Base-by-base conservation (phyloP, 35 echinoderm and acorn worm genomes). In the Apostichopus japonicus region DNA sequence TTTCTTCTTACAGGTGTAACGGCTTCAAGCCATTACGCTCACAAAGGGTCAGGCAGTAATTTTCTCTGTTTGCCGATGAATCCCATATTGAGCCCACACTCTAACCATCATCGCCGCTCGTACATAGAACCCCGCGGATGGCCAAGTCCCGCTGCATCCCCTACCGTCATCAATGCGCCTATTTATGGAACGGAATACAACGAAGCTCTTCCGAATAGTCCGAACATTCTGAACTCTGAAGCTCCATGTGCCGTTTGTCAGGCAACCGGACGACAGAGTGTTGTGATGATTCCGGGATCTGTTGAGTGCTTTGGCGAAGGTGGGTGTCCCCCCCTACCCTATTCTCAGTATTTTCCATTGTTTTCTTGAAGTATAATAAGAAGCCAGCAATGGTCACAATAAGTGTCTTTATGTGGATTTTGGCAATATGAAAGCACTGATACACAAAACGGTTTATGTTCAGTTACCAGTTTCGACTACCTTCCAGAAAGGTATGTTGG, bases 201-300 rank as follows among this genome's bases (percentile, higher is more conserved):
- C 5, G 17, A 14, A 1, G 8, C 8, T 9, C 78, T 80, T 5
- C 78, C 78, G 10, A 51, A 80, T 10, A 15, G 9, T 14, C 53
- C 25, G 23, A 44, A 44, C 8, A 80, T 80, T 51, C 23, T 80
- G 17, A 80, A 80, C 51, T 80, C 78, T 44, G 78, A 80, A 51
- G 78, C 78, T 14, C 78, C 78, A 54, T 80, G 78, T 80, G 78
- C 78, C 7, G 25, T 80, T 80, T 80, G 78, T 80, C 78, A 44
- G 78, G 24, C 78, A 7, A 44, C 23, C 3, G 78, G 78, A 17
- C 8, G 24, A 24, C 78, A 80, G 51, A 52, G 53, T 44, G 8
- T 14, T 6, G 9, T 80, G 9, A 15, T 80, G 25, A 27, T 80
- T 51, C 78, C 78, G 8, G 78, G 9, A 53, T 53, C 78, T 44